A percentile compares a stretch with the other conserved stretches of the same genome.
These are phyloP conservation scores for Coelopa pilipes DNA, from an alignment of 2,888 invertebrate species.

Conservation along the genomic window DNA sequence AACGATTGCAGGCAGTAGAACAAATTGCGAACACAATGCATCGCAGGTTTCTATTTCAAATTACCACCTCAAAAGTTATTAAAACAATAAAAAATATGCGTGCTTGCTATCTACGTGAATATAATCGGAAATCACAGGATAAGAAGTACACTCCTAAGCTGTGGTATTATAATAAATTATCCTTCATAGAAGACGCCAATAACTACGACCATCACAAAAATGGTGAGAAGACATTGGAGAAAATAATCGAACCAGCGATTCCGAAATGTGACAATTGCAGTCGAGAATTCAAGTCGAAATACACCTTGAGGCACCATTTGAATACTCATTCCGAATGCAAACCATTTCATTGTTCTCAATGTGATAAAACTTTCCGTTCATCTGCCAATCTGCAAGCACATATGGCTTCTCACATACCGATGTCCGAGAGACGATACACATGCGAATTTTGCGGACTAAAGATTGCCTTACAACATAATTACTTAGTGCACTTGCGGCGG, in stretches of 20 bases:
- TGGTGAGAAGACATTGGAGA: neutral
- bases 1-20: constrained; percentile 17
- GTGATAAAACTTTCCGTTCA: constrained; percentile 40
- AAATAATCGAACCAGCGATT: neutral
- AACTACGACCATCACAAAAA: constrained; percentile 1
- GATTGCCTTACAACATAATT: constrained; percentile 41
- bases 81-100: constrained; percentile 31
- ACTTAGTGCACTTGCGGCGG: constrained; percentile 41
- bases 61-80: constrained; percentile 3
- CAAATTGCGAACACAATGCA: constrained; percentile 25
- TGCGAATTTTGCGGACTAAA: constrained; percentile 43
- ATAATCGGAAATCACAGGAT: constrained; percentile 11
- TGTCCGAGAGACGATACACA: constrained; percentile 38
- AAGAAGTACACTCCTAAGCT: constrained; percentile 20
- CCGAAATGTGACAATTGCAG: constrained; percentile 14
- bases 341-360: constrained; percentile 36
- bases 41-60: constrained; percentile 18
- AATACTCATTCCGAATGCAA: constrained; percentile 19
- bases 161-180: constrained; percentile 27
- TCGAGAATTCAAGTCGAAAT: constrained; percentile 14
- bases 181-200: constrained; percentile 22
- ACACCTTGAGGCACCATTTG: constrained; percentile 15
- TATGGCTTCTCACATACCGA: constrained; percentile 38
- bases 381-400: constrained; percentile 40
- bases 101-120: constrained; percentile 28